Conservation (phyloP, 2,113 vertebrate species). For the Aphelocoma coerulescens region DNA sequence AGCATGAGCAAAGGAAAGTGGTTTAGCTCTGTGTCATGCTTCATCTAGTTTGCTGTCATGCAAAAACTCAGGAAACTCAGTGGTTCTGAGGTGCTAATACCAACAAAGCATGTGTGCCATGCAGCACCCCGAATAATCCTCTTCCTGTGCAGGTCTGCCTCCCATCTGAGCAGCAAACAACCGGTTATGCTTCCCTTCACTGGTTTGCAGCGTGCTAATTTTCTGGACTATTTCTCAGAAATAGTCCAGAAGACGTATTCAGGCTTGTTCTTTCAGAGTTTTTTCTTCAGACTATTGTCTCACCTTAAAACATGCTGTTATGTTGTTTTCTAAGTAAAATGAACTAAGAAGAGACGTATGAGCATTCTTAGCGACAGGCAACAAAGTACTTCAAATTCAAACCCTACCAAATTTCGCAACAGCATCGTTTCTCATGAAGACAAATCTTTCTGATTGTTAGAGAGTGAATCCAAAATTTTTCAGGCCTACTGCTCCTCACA, state of each 20-base stretch:
- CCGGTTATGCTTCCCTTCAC: neutral
- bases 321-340: neutral
- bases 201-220: neutral
- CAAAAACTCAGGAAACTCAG: neutral
- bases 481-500: neutral
- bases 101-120: neutral
- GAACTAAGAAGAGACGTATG: neutral
- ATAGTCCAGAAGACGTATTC: neutral
- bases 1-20: neutral
- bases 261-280: neutral
- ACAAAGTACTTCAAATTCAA: neutral
- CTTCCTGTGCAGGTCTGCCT: neutral
- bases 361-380: rapidly evolving
- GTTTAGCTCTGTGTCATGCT: neutral
- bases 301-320: neutral
- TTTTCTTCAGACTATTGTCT: neutral
- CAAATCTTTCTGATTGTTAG: neutral
- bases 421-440: neutral
- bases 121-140: rapidly evolving
- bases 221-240: neutral
- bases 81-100: neutral
- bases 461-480: neutral
- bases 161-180: neutral
- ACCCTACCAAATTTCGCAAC: neutral
- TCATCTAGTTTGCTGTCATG: neutral